Percentiles rank a stretch among this genome's conserved stretches.
phyloP scores from a whole-genome alignment of 2,797 vertebrate genomes.

The Hafferia zeledoni region DNA sequence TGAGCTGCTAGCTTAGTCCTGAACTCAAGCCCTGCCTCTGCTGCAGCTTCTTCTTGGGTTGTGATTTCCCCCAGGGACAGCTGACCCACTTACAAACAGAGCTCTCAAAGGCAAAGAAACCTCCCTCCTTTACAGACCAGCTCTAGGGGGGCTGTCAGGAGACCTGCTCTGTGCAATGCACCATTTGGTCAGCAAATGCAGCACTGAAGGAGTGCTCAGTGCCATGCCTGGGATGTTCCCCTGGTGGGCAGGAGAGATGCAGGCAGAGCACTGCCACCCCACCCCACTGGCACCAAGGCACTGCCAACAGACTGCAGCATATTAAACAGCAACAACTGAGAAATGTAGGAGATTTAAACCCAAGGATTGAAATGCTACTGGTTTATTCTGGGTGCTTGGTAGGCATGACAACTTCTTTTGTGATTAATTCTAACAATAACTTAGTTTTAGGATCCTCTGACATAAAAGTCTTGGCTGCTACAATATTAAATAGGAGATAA shows the following conservation, averaged over 20 bases:
- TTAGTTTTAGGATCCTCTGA: constrained; percentile 44
- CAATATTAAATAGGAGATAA: constrained; percentile 48
- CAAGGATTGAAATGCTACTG: background rate
- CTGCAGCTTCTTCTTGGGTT: background rate
- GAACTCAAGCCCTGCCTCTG: background rate
- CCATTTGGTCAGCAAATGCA: background rate
- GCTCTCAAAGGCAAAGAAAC: background rate
- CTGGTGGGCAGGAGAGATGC: background rate
- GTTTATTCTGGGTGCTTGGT: background rate
- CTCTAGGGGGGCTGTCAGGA: background rate
- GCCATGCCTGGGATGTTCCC: background rate
- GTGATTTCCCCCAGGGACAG: background rate
- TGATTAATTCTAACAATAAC: constrained; percentile 48
- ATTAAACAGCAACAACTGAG: background rate
- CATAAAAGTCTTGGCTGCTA: background rate
- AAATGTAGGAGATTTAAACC: background rate
- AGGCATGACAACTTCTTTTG: background rate
- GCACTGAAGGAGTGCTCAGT: background rate
- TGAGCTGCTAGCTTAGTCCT: background rate
- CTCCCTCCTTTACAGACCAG: background rate
- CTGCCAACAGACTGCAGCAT: background rate
- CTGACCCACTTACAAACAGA: background rate
- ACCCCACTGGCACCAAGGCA: background rate
- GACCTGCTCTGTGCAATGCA: fast-evolving
- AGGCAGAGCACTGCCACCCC: background rate